These are phyloP conservation scores for Cheilosia scutellata DNA, from an alignment of 2,888 invertebrate species.

Conservation along the genomic window DNA sequence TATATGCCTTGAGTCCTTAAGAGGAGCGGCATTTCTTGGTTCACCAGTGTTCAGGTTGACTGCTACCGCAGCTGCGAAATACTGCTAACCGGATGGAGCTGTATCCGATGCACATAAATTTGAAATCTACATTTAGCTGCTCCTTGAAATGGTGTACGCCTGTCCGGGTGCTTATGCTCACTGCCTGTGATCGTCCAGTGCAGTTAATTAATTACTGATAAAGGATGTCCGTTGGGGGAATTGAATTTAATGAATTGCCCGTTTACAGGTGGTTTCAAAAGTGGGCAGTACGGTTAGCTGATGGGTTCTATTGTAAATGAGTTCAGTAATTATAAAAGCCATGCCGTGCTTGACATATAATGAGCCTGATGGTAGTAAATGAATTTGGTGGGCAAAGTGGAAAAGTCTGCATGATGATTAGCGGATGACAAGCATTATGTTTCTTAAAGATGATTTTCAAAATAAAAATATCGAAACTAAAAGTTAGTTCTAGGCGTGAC, in stretches of 20 bases:
- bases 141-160: conserved; percentile 18
- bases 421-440: neutral
- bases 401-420: neutral
- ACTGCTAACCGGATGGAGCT: conserved; percentile 14
- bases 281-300: conserved; percentile 6
- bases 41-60: neutral
- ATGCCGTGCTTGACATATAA: conserved; percentile 11
- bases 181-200: conserved; percentile 44
- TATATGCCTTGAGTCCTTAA: conserved; percentile 19
- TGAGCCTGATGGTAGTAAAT: neutral
- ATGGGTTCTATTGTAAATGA: conserved; percentile 12
- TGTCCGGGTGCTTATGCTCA: conserved; percentile 10
- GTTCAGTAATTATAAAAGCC: conserved; percentile 6
- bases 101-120: conserved; percentile 59
- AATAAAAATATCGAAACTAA: no score
- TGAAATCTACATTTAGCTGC: conserved; percentile 49
- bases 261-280: conserved; percentile 44
- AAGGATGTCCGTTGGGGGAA: conserved; percentile 64
- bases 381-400: neutral
- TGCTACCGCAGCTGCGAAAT: conserved; percentile 7
- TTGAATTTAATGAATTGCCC: conserved; percentile 68
- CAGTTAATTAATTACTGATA: conserved; percentile 74
- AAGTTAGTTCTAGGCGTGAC: no score
- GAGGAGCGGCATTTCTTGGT: conserved; percentile 23
- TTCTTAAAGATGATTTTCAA: neutral